Evolutionary conservation across 92 coral and sea anemone species (phyloP), one percentile per base, ranked within the genome.

Genomic region (Palythoa caribaeorum): DNA sequence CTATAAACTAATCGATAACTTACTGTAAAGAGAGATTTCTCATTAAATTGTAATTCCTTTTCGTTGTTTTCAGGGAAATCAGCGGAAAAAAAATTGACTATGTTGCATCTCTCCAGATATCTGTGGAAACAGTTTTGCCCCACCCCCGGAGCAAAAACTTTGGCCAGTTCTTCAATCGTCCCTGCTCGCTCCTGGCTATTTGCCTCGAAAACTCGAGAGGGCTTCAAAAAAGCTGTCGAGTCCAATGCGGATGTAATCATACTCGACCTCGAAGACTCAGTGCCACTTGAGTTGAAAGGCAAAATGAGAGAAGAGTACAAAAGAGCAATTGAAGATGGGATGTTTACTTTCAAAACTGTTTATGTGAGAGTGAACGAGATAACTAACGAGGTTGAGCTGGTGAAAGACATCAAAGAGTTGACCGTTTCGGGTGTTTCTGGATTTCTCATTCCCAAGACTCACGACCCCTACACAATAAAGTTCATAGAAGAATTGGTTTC

Each of bases 201-300:
- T 39, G 50, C 77, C 2, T 35, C 77, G 77, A 71, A 71, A 71
- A 71, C 77, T 35, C 40, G 7, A 1, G 40, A 39, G 0, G 77
- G 77, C 50, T 71, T 71, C 77, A 6, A 5, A 39, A 71, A 71
- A 71, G 77, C 77, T 39, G 50, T 7, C 17, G 15, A 71, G 19
- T 35, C 77, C 40, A 15, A 71, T 5, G 68, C 83, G 51, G 83
- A 77, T 50, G 71, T 77, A 38, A 51, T 77, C 59, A 72, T 77
- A 20, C 83, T 77, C 36, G 83, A 77, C 59, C 19, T 77, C 9
- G 83, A 77, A 50, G 83, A 77, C 83, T 39, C 55, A 39, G 62
- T 51, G 36, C 83, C 83, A 20, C 55, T 38, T 20, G 10, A 77
- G 3, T 10, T 77, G 62, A 77, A 77, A 50, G 62, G 9, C 17